phyloP scores from a whole-genome alignment of 2,888 invertebrate species.

The Hirtodrosophila trivittata region DNA sequence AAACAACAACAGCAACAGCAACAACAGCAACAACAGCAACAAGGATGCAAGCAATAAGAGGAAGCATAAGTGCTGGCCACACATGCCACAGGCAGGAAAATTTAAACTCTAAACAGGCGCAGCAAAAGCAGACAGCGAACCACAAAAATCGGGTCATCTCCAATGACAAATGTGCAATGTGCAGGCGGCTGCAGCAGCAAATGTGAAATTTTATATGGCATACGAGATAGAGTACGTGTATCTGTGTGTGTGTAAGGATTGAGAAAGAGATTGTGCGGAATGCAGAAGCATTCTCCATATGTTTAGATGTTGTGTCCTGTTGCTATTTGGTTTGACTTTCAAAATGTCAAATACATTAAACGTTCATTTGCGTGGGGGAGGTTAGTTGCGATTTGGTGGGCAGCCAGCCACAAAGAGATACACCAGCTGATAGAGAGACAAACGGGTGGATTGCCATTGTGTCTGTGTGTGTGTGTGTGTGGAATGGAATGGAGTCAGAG shows the following conservation, averaged over 20 bases:
- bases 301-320: conserved; percentile 61
- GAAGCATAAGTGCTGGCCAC: conserved; percentile 37
- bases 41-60: conserved; percentile 10
- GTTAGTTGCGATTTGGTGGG: conserved; percentile 67
- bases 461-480: background rate
- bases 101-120: conserved; percentile 72
- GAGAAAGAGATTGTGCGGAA: conserved; percentile 20
- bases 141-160: conserved; percentile 76
- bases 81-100: conserved; percentile 45
- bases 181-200: conserved; percentile 22
- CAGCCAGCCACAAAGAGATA: conserved; percentile 68
- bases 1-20: conserved; percentile 16
- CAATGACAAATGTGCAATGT: conserved; percentile 71
- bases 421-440: conserved; percentile 34
- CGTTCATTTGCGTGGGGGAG: conserved; percentile 73
- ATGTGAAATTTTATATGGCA: conserved; percentile 13
- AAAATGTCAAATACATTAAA: conserved; percentile 82
- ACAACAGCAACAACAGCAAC: conserved; percentile 9
- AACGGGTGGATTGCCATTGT: conserved; percentile 11
- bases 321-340: conserved; percentile 71
- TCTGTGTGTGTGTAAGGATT: background rate
- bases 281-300: conserved; percentile 48
- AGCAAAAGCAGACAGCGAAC: conserved; percentile 57
- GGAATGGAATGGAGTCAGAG: conserved; percentile 3
- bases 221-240: background rate